Conservation (phyloP, 2,797 vertebrate genomes). For the Danio aesculapii region DNA sequence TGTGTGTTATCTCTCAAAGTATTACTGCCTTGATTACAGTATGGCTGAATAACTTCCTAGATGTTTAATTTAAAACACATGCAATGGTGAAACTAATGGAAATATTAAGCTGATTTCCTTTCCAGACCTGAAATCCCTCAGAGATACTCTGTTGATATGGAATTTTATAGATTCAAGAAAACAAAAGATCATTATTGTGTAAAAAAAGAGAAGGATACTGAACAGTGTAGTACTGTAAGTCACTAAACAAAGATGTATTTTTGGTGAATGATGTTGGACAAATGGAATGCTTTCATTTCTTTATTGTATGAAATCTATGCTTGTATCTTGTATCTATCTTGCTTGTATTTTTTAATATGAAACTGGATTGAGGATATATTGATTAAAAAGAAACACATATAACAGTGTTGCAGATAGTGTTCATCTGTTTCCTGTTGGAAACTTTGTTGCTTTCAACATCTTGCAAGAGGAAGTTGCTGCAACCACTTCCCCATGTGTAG, state of each 20-base stretch:
- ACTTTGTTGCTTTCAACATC: slow-evolving; percentile 67
- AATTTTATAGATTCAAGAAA: not conserved
- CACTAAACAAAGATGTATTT: not conserved
- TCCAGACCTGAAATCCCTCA: not conserved
- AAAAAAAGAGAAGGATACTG: not conserved
- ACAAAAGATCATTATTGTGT: not conserved
- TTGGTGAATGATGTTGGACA: not conserved
- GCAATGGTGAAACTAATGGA: slow-evolving; percentile 11
- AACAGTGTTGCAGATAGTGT: slow-evolving; percentile 15
- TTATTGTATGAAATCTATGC: too few relatives aligned
- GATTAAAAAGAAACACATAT: not conserved
- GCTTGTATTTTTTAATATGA: not conserved
- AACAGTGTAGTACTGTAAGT: too few relatives aligned
- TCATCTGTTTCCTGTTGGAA: slow-evolving; percentile 67
- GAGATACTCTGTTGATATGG: not conserved
- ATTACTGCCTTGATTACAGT: not conserved
- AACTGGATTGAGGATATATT: not conserved
- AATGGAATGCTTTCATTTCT: not conserved
- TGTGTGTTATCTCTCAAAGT: not conserved
- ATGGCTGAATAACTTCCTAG: not conserved
- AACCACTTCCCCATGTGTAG: slow-evolving; percentile 74
- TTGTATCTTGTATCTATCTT: too few relatives aligned
- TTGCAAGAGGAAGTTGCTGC: slow-evolving; percentile 69
- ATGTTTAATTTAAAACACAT: slow-evolving; percentile 21
- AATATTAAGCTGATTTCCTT: slow-evolving; percentile 14